Conservation (phyloP, 1,140 invertebrate species). For the Solen grandis region DNA sequence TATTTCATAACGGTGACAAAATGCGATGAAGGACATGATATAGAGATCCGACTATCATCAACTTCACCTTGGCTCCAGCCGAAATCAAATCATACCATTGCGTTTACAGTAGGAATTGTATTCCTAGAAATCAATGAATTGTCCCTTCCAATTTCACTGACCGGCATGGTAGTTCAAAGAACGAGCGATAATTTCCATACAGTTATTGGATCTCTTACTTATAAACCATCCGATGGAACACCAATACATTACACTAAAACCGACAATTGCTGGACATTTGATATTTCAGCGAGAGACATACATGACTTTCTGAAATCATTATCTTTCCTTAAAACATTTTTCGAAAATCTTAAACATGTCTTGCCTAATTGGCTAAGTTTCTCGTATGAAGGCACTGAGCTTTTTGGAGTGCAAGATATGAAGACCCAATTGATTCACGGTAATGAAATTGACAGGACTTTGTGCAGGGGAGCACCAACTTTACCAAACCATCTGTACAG, state of each 20-base stretch:
- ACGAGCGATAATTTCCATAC: neutral
- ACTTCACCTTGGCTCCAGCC: constrained; percentile 35
- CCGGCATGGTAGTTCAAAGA: constrained; percentile 3
- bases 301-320: constrained; percentile 13
- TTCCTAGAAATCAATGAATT: constrained; percentile 36
- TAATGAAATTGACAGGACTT: neutral
- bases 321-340: constrained; percentile 32
- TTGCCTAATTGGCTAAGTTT: constrained; percentile 39
- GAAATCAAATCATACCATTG: neutral
- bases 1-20: constrained; percentile 17
- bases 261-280: constrained; percentile 8
- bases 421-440: constrained; percentile 3
- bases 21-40: constrained; percentile 17
- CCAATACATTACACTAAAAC: neutral
- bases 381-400: constrained; percentile 1
- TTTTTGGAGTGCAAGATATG: constrained; percentile 24
- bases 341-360: constrained; percentile 7
- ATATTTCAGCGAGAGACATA: constrained; percentile 12
- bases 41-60: constrained; percentile 27
- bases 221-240: neutral
- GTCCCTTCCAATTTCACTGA: constrained; percentile 26
- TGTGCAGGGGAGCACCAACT: constrained; percentile 31
- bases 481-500: constrained; percentile 17
- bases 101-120: constrained; percentile 33
- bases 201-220: constrained; percentile 5